Base-by-base conservation (phyloP, 1,140 invertebrate species). In the Brachionus asplanchnoidis region DNA sequence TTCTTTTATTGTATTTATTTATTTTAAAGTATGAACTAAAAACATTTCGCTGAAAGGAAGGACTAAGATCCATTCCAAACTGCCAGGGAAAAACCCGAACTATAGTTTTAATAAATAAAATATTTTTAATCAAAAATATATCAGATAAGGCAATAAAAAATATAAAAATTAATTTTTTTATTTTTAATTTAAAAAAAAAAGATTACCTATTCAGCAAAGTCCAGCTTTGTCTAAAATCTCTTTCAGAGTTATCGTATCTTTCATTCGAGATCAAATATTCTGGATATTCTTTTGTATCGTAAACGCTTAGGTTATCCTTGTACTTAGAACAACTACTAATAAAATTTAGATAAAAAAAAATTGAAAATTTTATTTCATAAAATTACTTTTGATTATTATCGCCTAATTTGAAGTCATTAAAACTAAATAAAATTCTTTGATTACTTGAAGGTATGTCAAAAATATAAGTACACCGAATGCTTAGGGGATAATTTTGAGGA, bases 401-500 rank as follows among this genome's bases (percentile, higher is more conserved):
- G 17, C 17, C 79, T 11, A 82, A 93, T 90, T 95, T 95, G 88
- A 97, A 97, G 87, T 95, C 94, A 89, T 96, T 95, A 88, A 97
- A 97, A 44, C 96, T 94, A 82, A 97, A 91, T 73, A 94, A 94
- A 65, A 97, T 94, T 90, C 97, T 95, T 89, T 97, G 95, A 36
- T 85, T 80, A 11, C 75, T 65, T 6, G 79, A 68, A 20, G 83
- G 60, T 5, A 85, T 56, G 23, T 80, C 44, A 89, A 98, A 96
- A 86, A 94, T 92, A 90, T 96, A 98, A 60, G 94, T 95, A 91
- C 97, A 98, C 90, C 95, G 95, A 36, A 94, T 95, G 87, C 94
- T 93, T 87, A 94, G 95, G 70, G 95, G 95, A 92, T 98, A 98
- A 90, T 96, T 96, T 87, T 94, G 94, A 87, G 96, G 96, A 92